These are phyloP conservation scores for Phytoseiulus persimilis DNA, from an alignment of 2,888 invertebrate species.

Conservation along the genomic window DNA sequence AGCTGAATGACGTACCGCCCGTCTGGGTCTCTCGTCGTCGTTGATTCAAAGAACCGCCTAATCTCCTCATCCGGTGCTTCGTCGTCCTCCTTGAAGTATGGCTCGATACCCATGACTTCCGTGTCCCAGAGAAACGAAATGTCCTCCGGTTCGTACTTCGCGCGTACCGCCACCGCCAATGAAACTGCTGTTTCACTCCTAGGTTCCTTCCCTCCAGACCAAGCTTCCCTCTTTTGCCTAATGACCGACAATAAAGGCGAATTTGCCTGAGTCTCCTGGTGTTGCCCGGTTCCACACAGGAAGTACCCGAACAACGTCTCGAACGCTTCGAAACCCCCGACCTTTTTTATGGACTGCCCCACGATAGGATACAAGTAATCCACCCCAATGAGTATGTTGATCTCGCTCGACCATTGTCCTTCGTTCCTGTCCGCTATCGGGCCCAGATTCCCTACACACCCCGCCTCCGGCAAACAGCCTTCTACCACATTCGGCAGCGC, in stretches of 20 bases:
- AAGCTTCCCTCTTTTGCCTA: neutral
- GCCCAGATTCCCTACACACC: neutral
- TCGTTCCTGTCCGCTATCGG: neutral
- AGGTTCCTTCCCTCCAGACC: neutral
- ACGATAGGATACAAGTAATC: neutral
- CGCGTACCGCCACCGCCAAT: neutral
- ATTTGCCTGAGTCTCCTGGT: constrained; percentile 50
- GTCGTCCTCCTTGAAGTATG: neutral
- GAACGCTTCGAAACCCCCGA: neutral
- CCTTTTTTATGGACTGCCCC: neutral
- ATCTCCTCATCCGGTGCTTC: neutral
- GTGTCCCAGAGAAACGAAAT: neutral
- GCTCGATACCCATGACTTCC: neutral
- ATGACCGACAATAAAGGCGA: constrained; percentile 46
- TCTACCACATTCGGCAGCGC: neutral
- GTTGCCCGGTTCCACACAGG: constrained; percentile 54
- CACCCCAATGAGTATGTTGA: neutral
- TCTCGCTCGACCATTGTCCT: neutral
- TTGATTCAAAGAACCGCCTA: neutral
- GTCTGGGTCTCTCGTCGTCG: neutral
- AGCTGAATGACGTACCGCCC: neutral
- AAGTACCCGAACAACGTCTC: neutral
- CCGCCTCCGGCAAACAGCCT: neutral
- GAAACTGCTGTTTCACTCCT: neutral
- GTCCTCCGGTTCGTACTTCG: neutral